Percentiles rank a stretch among this genome's conserved stretches.
Evolutionary conservation across 2,113 vertebrate genomes (phyloP).

Genomic region (Toxostoma redivivum): DNA sequence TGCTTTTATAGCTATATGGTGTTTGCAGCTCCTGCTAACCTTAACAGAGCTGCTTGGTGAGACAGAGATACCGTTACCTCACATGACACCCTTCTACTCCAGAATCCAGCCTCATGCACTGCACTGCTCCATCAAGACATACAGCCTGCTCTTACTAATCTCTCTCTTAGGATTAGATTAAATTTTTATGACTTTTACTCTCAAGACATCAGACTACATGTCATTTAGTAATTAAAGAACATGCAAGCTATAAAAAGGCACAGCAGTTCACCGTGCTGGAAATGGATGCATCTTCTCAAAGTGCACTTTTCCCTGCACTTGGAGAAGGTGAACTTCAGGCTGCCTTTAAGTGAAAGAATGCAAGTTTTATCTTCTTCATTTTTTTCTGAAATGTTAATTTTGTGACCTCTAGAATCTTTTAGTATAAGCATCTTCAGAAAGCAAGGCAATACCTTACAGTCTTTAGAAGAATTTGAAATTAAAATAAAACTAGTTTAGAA

Average conservation of each 20-base stretch:
- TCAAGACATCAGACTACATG: not conserved
- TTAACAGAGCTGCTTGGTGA: not conserved
- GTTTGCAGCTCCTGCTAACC: not conserved
- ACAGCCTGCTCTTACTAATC: not conserved
- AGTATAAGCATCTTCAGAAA: not conserved
- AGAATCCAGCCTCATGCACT: not conserved
- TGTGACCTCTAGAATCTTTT: not conserved
- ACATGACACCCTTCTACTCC: not conserved
- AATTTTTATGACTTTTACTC: not conserved
- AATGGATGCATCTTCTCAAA: not conserved
- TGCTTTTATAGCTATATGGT: not conserved
- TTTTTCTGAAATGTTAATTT: not conserved
- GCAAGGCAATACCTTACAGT: not conserved
- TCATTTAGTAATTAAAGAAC: not conserved
- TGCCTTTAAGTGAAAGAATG: rapidly evolving
- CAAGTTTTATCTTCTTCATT: not conserved
- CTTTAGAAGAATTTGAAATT: not conserved
- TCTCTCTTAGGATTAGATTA: not conserved
- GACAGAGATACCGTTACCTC: not conserved
- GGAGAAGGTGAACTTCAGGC: not conserved
- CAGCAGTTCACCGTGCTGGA: not conserved
- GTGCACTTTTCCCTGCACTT: not conserved
- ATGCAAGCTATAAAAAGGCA: not conserved
- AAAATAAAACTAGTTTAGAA: not conserved
- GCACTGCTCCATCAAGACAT: not conserved